A percentile compares a stretch with the other conserved stretches of the same genome.
These are phyloP conservation scores for Xiphophorus hellerii DNA, from an alignment of 2,113 vertebrate genomes.

Conservation along the genomic window DNA sequence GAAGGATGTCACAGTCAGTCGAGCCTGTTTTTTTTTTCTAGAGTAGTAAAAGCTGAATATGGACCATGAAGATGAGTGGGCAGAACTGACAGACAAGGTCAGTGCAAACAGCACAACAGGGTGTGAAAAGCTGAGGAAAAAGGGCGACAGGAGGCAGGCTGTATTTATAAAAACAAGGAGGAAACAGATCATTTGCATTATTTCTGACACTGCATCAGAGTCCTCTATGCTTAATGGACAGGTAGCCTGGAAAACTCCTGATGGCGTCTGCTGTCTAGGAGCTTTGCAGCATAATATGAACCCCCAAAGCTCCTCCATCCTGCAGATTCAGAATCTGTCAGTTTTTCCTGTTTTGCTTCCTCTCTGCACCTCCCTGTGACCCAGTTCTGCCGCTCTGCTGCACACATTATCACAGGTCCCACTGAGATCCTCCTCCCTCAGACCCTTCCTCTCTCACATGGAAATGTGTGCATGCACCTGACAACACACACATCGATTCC, in stretches of 20 bases:
- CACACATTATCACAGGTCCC: slow-evolving; percentile 67
- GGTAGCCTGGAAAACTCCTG: not conserved
- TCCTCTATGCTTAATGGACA: not conserved
- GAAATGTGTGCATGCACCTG: slow-evolving; percentile 20
- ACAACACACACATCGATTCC: slow-evolving; percentile 32
- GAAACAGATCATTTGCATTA: not conserved
- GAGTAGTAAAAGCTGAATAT: slow-evolving; percentile 13
- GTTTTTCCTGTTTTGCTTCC: slow-evolving; percentile 21
- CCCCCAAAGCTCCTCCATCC: slow-evolving; percentile 2
- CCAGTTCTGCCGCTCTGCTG: slow-evolving; percentile 70
- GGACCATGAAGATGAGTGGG: slow-evolving; percentile 3
- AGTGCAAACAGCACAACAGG: slow-evolving; percentile 3
- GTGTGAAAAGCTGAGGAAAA: slow-evolving; percentile 31
- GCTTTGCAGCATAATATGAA: slow-evolving; percentile 21
- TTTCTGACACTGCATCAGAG: not conserved
- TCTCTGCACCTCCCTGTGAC: slow-evolving; percentile 58
- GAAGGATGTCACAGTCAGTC: slow-evolving; percentile 56
- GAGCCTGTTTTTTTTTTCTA: slow-evolving; percentile 30
- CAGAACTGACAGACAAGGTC: slow-evolving; percentile 31
- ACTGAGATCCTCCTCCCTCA: slow-evolving; percentile 54
- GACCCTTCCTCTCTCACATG: slow-evolving; percentile 48
- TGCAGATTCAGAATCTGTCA: slow-evolving; percentile 32
- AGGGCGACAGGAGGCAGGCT: not conserved
- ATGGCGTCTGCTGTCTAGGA: not conserved
- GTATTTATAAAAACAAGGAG: not conserved